Conservation (phyloP, 2,113 vertebrate genomes). For the Rhea pennata region DNA sequence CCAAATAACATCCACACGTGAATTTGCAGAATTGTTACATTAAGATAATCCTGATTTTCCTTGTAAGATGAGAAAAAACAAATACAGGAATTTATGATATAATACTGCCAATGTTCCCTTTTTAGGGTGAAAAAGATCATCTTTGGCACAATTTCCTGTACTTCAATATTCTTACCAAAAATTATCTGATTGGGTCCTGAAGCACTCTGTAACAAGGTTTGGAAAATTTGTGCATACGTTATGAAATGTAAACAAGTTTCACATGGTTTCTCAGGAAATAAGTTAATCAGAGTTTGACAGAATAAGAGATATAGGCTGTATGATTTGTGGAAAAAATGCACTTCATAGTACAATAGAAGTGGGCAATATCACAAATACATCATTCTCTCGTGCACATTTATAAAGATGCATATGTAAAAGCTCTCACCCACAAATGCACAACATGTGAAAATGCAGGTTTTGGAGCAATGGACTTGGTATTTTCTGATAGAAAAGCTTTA, state of each 20-base stretch:
- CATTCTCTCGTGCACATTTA: not conserved
- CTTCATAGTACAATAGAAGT: not conserved
- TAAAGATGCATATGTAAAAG: not conserved
- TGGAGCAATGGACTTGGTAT: not conserved
- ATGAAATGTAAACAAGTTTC: not conserved
- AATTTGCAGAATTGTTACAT: not conserved
- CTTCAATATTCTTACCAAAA: not conserved
- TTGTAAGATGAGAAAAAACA: conserved; percentile 9
- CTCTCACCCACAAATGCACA: conserved; percentile 3
- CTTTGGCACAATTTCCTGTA: conserved; percentile 33
- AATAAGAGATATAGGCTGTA: not conserved
- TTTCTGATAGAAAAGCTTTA: conserved; percentile 41
- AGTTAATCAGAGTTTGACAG: not conserved
- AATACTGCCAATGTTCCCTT: not conserved
- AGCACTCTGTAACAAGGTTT: not conserved
- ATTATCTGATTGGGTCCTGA: not conserved
- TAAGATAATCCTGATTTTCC: not conserved
- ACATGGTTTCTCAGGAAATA: not conserved
- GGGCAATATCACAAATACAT: not conserved
- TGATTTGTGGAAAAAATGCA: not conserved
- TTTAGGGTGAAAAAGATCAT: conserved; percentile 12
- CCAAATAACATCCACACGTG: not conserved
- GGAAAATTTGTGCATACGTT: not conserved
- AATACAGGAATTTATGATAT: not conserved
- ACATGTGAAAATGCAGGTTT: conserved; percentile 17